phyloP scores from a whole-genome alignment of 2,797 vertebrate species.

The Apodemus agrarius region DNA sequence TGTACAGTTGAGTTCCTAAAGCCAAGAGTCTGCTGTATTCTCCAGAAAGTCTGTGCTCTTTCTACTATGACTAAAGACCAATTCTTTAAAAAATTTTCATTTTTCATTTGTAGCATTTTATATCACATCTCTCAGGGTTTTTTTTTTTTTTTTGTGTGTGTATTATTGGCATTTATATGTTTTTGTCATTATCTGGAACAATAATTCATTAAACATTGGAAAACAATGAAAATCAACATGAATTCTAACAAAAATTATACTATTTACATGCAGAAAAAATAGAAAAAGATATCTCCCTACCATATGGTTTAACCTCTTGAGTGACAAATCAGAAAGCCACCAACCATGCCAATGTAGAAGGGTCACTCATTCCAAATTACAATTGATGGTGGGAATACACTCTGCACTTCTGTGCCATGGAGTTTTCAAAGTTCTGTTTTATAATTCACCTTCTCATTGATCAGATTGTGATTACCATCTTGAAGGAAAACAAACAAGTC shows the following conservation, averaged over 20 bases:
- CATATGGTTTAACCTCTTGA: background rate
- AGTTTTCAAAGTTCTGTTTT: slow-evolving; percentile 31
- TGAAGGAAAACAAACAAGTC: background rate
- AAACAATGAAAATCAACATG: background rate
- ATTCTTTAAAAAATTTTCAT: background rate
- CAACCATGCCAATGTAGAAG: background rate
- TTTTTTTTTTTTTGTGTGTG: too few species aligned
- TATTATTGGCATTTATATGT: background rate
- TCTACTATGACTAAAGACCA: background rate
- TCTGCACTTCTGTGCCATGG: background rate
- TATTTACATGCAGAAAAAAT: background rate
- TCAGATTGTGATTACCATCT: background rate
- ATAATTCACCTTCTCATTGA: background rate
- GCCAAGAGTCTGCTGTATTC: background rate
- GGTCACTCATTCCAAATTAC: slow-evolving; percentile 22
- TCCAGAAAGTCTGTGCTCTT: background rate
- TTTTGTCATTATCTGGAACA: background rate
- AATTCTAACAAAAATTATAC: background rate
- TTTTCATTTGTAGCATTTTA: background rate
- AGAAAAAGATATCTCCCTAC: background rate
- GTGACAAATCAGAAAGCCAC: background rate
- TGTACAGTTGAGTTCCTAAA: background rate
- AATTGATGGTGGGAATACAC: background rate
- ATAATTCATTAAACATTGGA: background rate
- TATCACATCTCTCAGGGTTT: background rate